Evolutionary conservation across 2,113 vertebrate species (phyloP).

Genomic region (Dasyprocta punctata): DNA sequence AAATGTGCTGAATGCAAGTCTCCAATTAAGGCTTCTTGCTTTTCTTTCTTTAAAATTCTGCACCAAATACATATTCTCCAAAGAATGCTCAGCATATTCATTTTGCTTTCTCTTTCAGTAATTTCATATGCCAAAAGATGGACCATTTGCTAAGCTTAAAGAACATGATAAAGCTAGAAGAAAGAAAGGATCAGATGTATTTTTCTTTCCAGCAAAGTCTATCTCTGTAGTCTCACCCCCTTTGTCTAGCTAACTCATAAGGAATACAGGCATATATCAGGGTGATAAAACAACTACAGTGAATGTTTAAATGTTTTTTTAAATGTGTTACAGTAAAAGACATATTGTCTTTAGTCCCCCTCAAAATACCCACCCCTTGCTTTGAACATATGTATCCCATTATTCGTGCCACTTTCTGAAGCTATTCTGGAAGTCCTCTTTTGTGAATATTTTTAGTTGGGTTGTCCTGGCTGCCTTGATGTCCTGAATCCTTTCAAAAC

Average conservation of each 20-base stretch:
- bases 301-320: background rate
- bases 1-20: background rate
- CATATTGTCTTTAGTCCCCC: background rate
- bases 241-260: background rate
- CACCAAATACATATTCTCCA: background rate
- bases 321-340: background rate
- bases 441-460: background rate
- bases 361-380: background rate
- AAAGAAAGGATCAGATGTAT: background rate
- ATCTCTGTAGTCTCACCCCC: background rate
- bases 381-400: background rate
- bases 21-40: slow-evolving; percentile 26
- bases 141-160: background rate
- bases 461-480: background rate
- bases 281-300: background rate
- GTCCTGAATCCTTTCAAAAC: background rate
- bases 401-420: background rate
- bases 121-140: slow-evolving; percentile 9
- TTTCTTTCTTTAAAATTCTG: slow-evolving; percentile 29
- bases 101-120: slow-evolving; percentile 7
- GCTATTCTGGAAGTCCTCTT: background rate
- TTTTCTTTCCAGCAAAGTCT: background rate
- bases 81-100: background rate
- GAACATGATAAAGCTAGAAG: background rate
- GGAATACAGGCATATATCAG: background rate